Base-by-base conservation (phyloP, 2,113 vertebrate species). In the Carollia perspicillata region DNA sequence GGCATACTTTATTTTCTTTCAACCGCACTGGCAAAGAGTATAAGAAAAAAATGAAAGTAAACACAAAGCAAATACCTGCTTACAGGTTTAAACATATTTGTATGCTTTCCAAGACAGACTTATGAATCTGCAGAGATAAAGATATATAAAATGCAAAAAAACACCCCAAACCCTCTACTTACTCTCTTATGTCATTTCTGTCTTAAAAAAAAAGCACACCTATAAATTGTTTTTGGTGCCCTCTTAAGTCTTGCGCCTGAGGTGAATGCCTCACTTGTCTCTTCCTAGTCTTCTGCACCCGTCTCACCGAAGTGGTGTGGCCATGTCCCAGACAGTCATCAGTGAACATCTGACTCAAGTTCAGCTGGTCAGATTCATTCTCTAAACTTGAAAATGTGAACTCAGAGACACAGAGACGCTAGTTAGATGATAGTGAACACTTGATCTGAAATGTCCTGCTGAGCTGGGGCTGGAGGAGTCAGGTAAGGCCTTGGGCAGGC, bases 111-210 rank as follows among this genome's bases (percentile, higher is more conserved):
- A 88, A 60, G 81, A 47, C 42, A 47, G 49, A 85, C 44, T 78
- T 89, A 78, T 11, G 81, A 69, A 89, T 72, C 26, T 89, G 13
- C 1, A 93, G 77, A 95, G 90, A 90, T 93, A 84, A 95, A 89
- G 74, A 79, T 18, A 47, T 1, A 68, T 86, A 93, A 91, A 91
- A 69, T 89, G 18, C 49, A 14, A n/a, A n/a, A n/a, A 14, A 53
- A 58, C 6, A 4, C 8, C 6, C 4, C 8, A 71, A 75, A 40
- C 30, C 30, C 18, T 35, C 6, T 49, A 63, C 8, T 66, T 84
- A 60, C 65, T 92, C 23, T 68, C 78, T 93, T 89, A 20, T 47
- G 18, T 14, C 40, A 89, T 51, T 89, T 84, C n/a, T 47, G 28
- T 49, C 33, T 42, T 3, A 74, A 74, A 23, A 30, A 44, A n/a